Evolutionary conservation across 2,888 invertebrate species (phyloP).

Genomic region (Ectemnius cavifrons): DNA sequence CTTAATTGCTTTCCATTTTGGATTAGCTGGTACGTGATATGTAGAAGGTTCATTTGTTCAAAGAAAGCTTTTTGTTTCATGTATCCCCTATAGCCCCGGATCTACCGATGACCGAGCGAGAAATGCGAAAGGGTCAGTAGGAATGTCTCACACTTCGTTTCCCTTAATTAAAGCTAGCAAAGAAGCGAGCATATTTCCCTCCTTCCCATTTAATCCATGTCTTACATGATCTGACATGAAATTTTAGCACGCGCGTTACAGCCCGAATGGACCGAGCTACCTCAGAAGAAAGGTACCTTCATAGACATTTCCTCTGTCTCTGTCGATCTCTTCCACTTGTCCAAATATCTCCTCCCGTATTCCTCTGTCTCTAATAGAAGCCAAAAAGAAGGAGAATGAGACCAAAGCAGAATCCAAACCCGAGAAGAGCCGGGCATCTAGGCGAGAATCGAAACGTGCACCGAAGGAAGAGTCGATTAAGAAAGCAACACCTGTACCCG

Average conservation of each 20-base stretch:
- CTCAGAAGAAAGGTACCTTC: constrained; percentile 56
- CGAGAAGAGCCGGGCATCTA: constrained; percentile 3
- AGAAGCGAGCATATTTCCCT: constrained; percentile 5
- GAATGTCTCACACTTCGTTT: constrained; percentile 3
- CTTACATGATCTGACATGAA: constrained; percentile 31
- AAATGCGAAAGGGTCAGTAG: constrained; percentile 74
- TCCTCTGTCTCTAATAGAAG: constrained; percentile 32
- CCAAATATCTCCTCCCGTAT: constrained; percentile 5
- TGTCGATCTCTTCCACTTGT: background rate
- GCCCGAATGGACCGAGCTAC: constrained; percentile 45
- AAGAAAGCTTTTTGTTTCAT: constrained; percentile 60
- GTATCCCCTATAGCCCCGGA: constrained; percentile 65
- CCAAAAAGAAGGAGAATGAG: constrained; percentile 1
- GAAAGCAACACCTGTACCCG: constrained; percentile 10
- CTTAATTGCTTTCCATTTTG: background rate
- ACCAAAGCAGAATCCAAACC: constrained; percentile 28
- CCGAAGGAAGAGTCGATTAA: constrained; percentile 7
- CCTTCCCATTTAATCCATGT: background rate
- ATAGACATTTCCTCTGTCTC: background rate
- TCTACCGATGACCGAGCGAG: constrained; percentile 71
- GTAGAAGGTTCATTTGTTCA: constrained; percentile 28
- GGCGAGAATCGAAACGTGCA: background rate
- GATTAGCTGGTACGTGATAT: background rate
- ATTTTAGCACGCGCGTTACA: constrained; percentile 74
- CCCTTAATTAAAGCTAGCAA: constrained; percentile 10